phyloP scores from a whole-genome alignment of 2,797 vertebrate genomes.

The Squalus acanthias region DNA sequence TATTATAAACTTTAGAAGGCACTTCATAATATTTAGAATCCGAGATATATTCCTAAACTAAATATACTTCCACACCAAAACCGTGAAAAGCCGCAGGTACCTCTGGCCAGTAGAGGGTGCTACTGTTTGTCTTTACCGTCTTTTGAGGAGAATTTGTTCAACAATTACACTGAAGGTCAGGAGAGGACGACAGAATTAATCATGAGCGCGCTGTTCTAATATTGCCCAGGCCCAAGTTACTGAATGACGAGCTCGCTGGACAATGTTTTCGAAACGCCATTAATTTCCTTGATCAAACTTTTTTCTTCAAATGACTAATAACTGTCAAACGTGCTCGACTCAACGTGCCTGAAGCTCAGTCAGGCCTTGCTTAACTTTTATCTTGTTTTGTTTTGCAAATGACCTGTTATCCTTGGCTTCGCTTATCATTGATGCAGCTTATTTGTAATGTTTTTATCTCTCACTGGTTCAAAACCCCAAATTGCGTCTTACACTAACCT shows the following conservation, averaged over 20 bases:
- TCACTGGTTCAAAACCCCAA: background rate
- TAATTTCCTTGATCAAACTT: background rate
- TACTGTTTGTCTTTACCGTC: background rate
- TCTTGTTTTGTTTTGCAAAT: background rate
- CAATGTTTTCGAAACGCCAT: background rate
- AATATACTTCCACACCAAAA: background rate
- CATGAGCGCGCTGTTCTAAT: too few relatives aligned
- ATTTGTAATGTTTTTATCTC: background rate
- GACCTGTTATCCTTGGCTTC: background rate
- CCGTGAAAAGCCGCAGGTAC: background rate
- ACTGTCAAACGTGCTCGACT: background rate
- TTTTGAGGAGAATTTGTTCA: background rate
- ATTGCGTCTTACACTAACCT: background rate
- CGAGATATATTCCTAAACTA: background rate
- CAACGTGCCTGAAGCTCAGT: background rate
- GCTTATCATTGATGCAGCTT: too few relatives aligned
- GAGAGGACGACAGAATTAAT: background rate
- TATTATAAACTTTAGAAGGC: background rate
- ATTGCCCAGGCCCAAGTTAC: background rate
- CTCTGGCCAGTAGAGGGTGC: background rate
- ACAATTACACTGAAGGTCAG: background rate
- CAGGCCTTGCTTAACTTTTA: background rate
- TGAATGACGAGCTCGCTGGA: too few relatives aligned
- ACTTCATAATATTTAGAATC: background rate
- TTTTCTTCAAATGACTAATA: background rate